phyloP scores from a whole-genome alignment of 2,888 invertebrate species.

The Marasmarcha lunaedactyla region DNA sequence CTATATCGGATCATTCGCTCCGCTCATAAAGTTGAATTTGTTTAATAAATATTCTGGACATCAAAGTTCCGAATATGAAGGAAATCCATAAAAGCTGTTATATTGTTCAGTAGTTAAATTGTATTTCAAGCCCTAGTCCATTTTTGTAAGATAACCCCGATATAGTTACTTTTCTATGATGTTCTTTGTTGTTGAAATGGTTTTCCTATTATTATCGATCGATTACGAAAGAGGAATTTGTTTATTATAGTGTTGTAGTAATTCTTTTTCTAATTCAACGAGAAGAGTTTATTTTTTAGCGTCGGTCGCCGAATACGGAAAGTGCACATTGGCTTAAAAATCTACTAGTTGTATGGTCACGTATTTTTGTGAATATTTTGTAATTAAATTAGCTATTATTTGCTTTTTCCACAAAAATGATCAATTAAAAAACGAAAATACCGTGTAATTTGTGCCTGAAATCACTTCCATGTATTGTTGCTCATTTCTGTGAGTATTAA shows the following conservation, averaged over 20 bases:
- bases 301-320: background rate
- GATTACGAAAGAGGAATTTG: conserved; percentile 60
- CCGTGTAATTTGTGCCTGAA: conserved; percentile 23
- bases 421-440: background rate
- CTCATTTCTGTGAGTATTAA: conserved; percentile 62
- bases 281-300: too few relatives aligned
- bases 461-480: conserved; percentile 69
- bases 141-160: too few relatives aligned
- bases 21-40: too few relatives aligned
- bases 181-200: conserved; percentile 61
- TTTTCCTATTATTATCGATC: conserved; percentile 59
- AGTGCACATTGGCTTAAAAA: conserved; percentile 3
- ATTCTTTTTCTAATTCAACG: conserved; percentile 2
- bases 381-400: background rate
- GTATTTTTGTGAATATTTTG: conserved; percentile 3
- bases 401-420: conserved; percentile 20
- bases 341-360: conserved; percentile 9
- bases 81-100: too few relatives aligned
- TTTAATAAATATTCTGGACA: too few relatives aligned
- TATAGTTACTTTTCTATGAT: conserved; percentile 4
- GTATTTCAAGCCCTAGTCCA: too few relatives aligned
- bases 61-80: too few relatives aligned
- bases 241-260: conserved; percentile 20
- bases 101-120: too few relatives aligned
- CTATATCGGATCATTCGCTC: too few relatives aligned